Percentiles rank a stretch among this genome's conserved stretches.
phyloP scores from a whole-genome alignment of 2,888 invertebrate species.

The Crematogaster levior region DNA sequence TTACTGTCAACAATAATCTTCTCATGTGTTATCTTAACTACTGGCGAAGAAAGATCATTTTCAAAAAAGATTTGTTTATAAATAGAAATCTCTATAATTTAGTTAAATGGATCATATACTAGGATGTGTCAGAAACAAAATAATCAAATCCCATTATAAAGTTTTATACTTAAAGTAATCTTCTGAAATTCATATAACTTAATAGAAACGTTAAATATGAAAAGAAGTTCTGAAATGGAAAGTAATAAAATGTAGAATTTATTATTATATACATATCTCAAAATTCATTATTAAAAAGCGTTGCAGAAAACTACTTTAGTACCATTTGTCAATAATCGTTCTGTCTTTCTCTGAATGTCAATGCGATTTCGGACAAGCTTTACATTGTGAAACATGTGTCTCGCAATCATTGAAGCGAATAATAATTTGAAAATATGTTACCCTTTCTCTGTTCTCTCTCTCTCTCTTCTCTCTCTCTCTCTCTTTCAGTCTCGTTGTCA shows the following conservation, averaged over 20 bases:
- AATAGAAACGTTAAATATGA: not conserved
- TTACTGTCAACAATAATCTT: no score
- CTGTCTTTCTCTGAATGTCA: constrained; percentile 3
- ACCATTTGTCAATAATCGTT: not conserved
- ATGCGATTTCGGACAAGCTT: constrained; percentile 12
- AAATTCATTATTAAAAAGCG: not conserved
- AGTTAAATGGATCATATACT: not conserved
- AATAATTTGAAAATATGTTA: constrained; percentile 84
- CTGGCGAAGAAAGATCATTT: no score
- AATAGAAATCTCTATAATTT: no score
- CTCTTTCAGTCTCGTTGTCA: constrained; percentile 47
- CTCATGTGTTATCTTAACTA: no score
- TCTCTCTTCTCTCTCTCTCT: constrained; percentile 60
- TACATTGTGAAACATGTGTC: constrained; percentile 71
- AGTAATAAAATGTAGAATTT: not conserved
- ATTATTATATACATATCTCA: not conserved
- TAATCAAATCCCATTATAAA: not conserved
- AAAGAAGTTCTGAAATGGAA: not conserved
- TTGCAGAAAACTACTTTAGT: not conserved
- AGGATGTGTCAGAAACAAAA: not conserved
- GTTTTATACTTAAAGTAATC: no score
- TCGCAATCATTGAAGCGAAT: constrained; percentile 77
- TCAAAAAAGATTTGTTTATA: no score
- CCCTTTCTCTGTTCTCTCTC: constrained; percentile 73
- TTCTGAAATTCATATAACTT: not conserved